phyloP scores from a whole-genome alignment of 2,888 invertebrate genomes.

The Acanthosepion esculentum region DNA sequence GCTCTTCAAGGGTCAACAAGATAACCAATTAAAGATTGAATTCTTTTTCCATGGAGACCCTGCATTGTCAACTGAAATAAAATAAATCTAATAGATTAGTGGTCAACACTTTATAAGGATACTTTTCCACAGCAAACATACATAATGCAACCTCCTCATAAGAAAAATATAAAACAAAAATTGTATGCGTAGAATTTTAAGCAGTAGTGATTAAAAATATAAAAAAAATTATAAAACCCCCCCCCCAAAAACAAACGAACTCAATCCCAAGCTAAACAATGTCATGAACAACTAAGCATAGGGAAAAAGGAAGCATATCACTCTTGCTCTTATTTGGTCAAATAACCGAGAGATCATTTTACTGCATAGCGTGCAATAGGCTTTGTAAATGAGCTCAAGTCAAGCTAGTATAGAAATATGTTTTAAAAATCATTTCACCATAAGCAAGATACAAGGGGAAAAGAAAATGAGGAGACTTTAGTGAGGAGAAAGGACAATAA shows the following conservation, averaged over 20 bases:
- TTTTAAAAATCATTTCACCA: no score
- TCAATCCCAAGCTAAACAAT: background rate
- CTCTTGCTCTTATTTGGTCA: background rate
- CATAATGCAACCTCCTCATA: background rate
- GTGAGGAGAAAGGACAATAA: no score
- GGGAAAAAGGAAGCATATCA: background rate
- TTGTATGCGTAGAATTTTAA: background rate
- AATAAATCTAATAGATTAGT: background rate
- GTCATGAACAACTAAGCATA: no score
- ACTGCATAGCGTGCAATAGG: background rate
- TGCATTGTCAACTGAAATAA: background rate
- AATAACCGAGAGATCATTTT: background rate
- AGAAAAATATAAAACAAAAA: background rate
- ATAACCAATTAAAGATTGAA: background rate
- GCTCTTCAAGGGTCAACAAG: background rate
- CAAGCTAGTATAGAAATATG: background rate
- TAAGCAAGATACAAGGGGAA: no score
- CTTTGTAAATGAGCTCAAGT: background rate
- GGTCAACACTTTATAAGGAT: background rate
- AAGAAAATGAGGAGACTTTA: no score
- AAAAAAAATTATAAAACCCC: no score
- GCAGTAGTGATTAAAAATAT: background rate
- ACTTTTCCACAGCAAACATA: background rate
- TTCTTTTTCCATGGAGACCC: background rate
- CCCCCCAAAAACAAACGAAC: background rate